Evolutionary conservation across 2,113 vertebrate genomes (phyloP).

Genomic region (Gavia stellata): DNA sequence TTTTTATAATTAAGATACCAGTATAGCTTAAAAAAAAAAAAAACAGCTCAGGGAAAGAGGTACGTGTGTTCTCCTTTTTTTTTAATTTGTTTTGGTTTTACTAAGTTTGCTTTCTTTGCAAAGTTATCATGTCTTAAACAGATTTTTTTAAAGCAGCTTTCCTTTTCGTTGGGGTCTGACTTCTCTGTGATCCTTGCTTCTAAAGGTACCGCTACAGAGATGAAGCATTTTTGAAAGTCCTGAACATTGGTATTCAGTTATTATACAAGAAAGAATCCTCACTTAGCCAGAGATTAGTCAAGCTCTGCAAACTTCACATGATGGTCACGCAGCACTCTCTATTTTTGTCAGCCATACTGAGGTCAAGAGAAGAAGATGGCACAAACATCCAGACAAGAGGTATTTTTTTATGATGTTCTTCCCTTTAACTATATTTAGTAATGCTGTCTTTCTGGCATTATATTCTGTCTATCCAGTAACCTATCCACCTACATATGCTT

Average conservation of each 20-base stretch:
- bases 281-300: slow-evolving; percentile 61
- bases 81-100: background rate
- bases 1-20: background rate
- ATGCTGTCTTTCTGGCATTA: background rate
- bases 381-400: slow-evolving; percentile 72
- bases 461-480: background rate
- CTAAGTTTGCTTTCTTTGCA: background rate
- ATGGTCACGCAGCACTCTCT: slow-evolving; percentile 92
- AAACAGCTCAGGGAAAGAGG: background rate
- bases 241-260: slow-evolving; percentile 65
- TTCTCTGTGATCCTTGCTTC: background rate
- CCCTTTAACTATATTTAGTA: background rate
- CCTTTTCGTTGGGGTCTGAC: background rate
- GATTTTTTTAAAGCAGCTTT: background rate
- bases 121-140: background rate
- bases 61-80: background rate
- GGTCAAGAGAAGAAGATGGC: slow-evolving; percentile 53
- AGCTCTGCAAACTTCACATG: slow-evolving; percentile 77
- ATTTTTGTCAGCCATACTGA: slow-evolving; percentile 86
- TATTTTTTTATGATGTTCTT: slow-evolving; percentile 24
- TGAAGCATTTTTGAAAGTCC: slow-evolving; percentile 72
- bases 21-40: background rate
- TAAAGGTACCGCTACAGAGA: slow-evolving; percentile 85
- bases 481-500: background rate
- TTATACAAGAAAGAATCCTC: slow-evolving; percentile 69